Conservation (phyloP, 2,797 vertebrate genomes). For the Gastrophryne carolinensis region DNA sequence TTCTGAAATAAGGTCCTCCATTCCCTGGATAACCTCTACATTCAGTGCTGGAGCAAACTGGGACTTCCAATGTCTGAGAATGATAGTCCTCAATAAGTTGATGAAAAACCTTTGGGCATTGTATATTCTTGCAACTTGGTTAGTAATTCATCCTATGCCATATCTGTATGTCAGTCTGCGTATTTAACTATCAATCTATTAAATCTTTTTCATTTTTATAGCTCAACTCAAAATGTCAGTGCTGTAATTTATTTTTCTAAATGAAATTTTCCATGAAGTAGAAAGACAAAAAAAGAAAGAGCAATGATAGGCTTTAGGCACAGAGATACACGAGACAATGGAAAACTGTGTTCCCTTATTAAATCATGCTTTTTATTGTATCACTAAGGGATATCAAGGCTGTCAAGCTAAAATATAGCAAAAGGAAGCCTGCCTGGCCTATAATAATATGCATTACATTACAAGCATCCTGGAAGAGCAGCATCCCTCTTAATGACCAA, state of each 20-base stretch:
- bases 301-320: not conserved
- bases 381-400: not conserved
- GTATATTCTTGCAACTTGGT: no score
- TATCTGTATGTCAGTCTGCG: no score
- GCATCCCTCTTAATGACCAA: no score
- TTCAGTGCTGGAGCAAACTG: no score
- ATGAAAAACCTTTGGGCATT: no score
- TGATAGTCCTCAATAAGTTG: no score
- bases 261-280: no score
- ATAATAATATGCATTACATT: conserved; percentile 6
- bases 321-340: not conserved
- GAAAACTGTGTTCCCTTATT: not conserved
- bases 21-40: no score
- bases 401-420: not conserved
- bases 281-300: not conserved
- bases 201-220: not conserved
- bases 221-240: not conserved
- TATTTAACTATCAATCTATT: no score
- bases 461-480: not conserved
- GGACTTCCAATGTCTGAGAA: no score
- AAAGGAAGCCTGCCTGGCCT: not conserved
- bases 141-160: no score
- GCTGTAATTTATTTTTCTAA: not conserved
- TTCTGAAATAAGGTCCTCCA: no score
- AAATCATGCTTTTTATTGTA: not conserved